Base-by-base conservation (phyloP, 2,113 vertebrate species). In the Austrofundulus limnaeus region DNA sequence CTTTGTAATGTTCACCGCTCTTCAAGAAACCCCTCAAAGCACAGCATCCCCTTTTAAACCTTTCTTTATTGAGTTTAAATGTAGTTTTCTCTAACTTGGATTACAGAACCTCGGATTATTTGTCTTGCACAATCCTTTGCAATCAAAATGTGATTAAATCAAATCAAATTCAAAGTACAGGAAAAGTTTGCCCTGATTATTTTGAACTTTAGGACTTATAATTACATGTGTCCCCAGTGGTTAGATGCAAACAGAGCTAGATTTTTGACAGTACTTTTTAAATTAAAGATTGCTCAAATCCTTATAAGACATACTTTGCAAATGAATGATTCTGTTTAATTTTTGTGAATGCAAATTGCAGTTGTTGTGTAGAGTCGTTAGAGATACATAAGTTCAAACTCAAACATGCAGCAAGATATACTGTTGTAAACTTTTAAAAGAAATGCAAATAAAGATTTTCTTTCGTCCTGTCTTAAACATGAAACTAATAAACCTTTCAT, bases 1-100 rank as follows among this genome's bases (percentile, higher is more conserved):
- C 31, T 65, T 77, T 60, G 19, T 70, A 61, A 71, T 57, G 66
- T 45, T 31, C 24, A 28, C 54, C 34, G 21, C 52, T 69, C 34
- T 24, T 13, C 8, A 28, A 52, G n/a, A 52, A 48, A 56, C 17
- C 39, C 17, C 25, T 20, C 15, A 23, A 11, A 20, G 25, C 4
- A 31, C 37, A 17, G 23, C 34, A 9, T 9, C 20, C 23, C 19
- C 34, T 39, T 45, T 20, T 14, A 5, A 23, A 50, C 17, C 19
- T 60, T 25, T 19, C 1, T 46, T 46, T 20, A 10, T 19, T 8
- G n/a, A 10, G 17, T 3, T 16, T 45, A 45, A 19, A 45, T 19
- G 43, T 45, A 19, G 16, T 43, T 43, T 43, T 43, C 2, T 43
- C 2, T 43, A 17, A n/a, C 16, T 9, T 17, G 17, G 5, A 17